Evolutionary conservation across 2,113 vertebrate genomes (phyloP).

Genomic region (Sinosuthora webbiana): DNA sequence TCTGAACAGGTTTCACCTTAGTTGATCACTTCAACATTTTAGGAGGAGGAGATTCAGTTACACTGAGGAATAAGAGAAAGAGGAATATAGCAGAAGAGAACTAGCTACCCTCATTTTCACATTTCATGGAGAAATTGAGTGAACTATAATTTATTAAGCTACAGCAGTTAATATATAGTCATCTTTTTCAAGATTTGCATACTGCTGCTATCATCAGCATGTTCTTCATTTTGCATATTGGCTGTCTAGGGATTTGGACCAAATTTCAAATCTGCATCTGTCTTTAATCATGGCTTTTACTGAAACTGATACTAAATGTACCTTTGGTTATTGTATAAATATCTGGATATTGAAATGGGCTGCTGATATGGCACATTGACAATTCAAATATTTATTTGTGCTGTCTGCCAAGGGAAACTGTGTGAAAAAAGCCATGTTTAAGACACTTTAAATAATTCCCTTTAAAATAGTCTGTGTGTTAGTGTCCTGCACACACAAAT

Average conservation of each 20-base stretch:
- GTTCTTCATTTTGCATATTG: not conserved
- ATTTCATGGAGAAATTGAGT: not conserved
- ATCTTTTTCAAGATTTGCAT: not conserved
- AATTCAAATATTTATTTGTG: not conserved
- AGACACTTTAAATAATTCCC: not conserved
- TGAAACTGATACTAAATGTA: not conserved
- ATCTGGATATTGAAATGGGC: not conserved
- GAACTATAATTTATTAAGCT: not conserved
- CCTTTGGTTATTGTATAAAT: not conserved
- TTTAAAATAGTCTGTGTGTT: not conserved
- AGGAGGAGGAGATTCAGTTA: not conserved
- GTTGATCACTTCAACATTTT: not conserved
- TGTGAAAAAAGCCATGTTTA: not conserved
- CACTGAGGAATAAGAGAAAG: not conserved
- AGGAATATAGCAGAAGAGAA: not conserved
- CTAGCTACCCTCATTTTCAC: not conserved
- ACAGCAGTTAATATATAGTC: not conserved
- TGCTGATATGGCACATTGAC: not conserved
- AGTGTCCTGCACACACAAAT: fast-evolving
- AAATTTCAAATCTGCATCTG: not conserved
- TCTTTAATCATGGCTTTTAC: not conserved
- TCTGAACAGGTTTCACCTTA: not conserved
- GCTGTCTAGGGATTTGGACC: not conserved
- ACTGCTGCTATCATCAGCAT: not conserved
- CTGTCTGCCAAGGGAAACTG: not conserved